Percentiles rank a stretch among this genome's conserved stretches.
Evolutionary conservation across 2,797 vertebrate species (phyloP).

Genomic region (Neosilurus mollespiculum): DNA sequence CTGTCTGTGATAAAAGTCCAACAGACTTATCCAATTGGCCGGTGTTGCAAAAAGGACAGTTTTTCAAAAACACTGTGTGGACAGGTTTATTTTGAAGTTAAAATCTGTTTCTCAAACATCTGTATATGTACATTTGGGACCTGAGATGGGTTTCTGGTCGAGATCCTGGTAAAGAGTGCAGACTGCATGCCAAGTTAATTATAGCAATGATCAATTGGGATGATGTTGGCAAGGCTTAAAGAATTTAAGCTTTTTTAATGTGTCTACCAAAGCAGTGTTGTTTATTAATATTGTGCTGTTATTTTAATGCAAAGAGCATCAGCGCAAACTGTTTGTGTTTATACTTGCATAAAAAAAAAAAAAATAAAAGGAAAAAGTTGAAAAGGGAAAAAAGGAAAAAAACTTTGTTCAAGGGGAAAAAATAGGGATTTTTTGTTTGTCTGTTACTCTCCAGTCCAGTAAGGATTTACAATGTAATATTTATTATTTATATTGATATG

Average conservation of each 20-base stretch:
- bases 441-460: neutral
- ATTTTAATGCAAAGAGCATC: neutral
- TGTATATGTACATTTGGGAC: too few species aligned
- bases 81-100: too few species aligned
- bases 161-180: neutral
- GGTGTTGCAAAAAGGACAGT: too few species aligned
- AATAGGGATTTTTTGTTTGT: neutral
- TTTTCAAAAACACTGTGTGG: too few species aligned
- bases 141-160: neutral
- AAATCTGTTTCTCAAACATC: neutral
- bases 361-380: neutral
- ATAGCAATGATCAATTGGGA: neutral
- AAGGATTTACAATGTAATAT: neutral
- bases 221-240: neutral
- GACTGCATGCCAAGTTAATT: neutral
- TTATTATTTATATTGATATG: neutral
- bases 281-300: neutral
- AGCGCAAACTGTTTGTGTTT: neutral
- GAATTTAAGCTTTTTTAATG: neutral
- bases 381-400: neutral
- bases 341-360: neutral
- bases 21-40: too few species aligned
- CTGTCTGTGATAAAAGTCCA: too few species aligned
- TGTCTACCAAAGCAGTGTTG: neutral
- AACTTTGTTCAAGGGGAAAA: neutral